Percentiles rank a stretch among this genome's conserved stretches.
phyloP scores from a whole-genome alignment of 2,797 vertebrate species.

The Hafferia zeledoni region DNA sequence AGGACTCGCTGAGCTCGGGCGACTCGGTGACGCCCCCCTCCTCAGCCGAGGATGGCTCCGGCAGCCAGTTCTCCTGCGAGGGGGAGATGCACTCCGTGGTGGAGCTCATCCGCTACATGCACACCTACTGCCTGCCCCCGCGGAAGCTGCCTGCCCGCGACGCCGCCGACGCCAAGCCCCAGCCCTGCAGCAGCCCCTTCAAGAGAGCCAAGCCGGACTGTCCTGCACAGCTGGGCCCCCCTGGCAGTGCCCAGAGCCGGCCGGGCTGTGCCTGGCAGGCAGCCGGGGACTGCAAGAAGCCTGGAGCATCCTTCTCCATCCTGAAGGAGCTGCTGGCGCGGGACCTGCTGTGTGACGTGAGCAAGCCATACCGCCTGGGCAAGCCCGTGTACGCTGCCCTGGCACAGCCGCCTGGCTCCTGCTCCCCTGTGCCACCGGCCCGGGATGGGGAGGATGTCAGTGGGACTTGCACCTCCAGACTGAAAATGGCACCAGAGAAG shows the following conservation, averaged over 20 bases:
- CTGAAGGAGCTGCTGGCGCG: constrained; percentile 91
- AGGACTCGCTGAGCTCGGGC: constrained; percentile 74
- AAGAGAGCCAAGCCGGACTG: constrained; percentile 65
- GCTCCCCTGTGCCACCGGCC: background rate
- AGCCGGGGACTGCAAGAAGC: constrained; percentile 28
- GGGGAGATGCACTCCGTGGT: constrained; percentile 88
- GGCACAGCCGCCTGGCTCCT: background rate
- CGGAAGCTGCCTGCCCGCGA: constrained; percentile 85
- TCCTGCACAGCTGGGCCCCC: background rate
- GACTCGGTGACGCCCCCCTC: constrained; percentile 47
- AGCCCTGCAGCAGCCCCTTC: constrained; percentile 71
- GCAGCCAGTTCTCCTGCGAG: constrained; percentile 80
- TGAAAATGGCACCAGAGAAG: background rate
- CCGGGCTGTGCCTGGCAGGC: background rate
- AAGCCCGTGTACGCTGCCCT: constrained; percentile 86
- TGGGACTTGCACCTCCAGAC: constrained; percentile 23
- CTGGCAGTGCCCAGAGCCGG: background rate
- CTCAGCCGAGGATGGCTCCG: background rate
- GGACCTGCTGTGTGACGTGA: constrained; percentile 89
- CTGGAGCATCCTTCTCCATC: constrained; percentile 82
- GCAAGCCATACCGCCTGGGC: constrained; percentile 94
- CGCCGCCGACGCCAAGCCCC: constrained; percentile 69
- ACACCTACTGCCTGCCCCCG: constrained; percentile 94
- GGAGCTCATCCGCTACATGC: constrained; percentile 97
- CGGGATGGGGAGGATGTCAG: background rate